phyloP scores from a whole-genome alignment of 2,797 vertebrate genomes.

The Delichon dasypus region DNA sequence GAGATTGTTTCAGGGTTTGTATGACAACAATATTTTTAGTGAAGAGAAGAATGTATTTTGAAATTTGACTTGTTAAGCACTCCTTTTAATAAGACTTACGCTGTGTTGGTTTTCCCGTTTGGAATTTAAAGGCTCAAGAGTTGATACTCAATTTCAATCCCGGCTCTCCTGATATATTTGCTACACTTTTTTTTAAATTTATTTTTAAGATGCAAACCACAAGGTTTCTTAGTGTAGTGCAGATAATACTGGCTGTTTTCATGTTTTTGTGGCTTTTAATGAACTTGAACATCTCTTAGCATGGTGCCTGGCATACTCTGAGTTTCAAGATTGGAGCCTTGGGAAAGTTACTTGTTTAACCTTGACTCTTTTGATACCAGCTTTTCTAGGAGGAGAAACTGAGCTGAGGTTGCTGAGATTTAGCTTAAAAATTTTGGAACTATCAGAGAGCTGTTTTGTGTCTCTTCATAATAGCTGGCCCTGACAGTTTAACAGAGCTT shows the following conservation, averaged over 20 bases:
- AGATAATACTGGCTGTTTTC: neutral
- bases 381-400: neutral
- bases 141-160: neutral
- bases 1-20: neutral
- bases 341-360: neutral
- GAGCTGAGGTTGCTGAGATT: neutral
- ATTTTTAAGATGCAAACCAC: neutral
- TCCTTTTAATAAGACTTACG: neutral
- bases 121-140: neutral
- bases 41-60: neutral
- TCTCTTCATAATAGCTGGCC: conserved; percentile 25
- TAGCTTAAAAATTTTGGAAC: conserved; percentile 43
- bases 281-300: neutral
- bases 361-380: neutral
- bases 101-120: neutral
- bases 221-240: neutral
- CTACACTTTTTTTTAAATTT: neutral
- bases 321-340: neutral
- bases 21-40: neutral
- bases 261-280: neutral
- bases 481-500: conserved; percentile 66
- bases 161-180: neutral
- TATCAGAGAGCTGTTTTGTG: conserved; percentile 8
- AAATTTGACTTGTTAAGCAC: neutral
- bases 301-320: neutral